Evolutionary conservation across 2,888 invertebrate species (phyloP).

Genomic region (Ectropis crepuscularia): DNA sequence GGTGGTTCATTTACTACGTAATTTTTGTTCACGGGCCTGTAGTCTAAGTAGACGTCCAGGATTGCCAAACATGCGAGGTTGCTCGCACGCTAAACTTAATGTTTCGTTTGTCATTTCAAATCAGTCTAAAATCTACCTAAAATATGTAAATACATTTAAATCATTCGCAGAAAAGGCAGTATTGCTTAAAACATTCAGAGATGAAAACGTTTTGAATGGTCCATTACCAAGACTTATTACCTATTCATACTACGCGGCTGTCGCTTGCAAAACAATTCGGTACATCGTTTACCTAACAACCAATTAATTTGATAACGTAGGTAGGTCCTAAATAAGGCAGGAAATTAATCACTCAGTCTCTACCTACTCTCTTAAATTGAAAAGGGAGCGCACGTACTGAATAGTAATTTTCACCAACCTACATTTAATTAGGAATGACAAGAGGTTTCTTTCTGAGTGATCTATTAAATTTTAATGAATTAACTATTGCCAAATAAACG

Average conservation of each 20-base stretch:
- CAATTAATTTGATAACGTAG: conserved; percentile 18
- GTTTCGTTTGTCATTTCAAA: not conserved
- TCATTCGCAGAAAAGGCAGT: too few relatives aligned
- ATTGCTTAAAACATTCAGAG: too few relatives aligned
- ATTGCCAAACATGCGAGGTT: too few relatives aligned
- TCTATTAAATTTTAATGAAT: too few relatives aligned
- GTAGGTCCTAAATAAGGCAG: conserved; percentile 16
- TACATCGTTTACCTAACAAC: conserved; percentile 1
- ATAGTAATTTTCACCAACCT: conserved; percentile 12
- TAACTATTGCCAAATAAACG: too few relatives aligned
- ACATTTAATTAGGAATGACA: conserved; percentile 4
- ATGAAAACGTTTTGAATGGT: too few relatives aligned
- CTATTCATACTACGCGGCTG: not conserved
- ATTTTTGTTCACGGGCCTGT: too few relatives aligned
- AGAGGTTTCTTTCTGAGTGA: not conserved
- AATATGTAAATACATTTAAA: too few relatives aligned
- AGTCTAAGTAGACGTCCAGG: too few relatives aligned
- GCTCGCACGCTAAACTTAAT: too few relatives aligned
- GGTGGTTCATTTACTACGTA: too few relatives aligned
- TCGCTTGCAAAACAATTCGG: conserved; percentile 5
- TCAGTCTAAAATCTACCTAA: not conserved
- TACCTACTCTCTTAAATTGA: conserved; percentile 21
- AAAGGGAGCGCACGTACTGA: conserved; percentile 11
- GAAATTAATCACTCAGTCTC: conserved; percentile 21
- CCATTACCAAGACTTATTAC: not conserved